Percentiles rank a stretch among this genome's conserved stretches.
Evolutionary conservation across 2,797 vertebrate genomes (phyloP).

Genomic region (Argya squamiceps): DNA sequence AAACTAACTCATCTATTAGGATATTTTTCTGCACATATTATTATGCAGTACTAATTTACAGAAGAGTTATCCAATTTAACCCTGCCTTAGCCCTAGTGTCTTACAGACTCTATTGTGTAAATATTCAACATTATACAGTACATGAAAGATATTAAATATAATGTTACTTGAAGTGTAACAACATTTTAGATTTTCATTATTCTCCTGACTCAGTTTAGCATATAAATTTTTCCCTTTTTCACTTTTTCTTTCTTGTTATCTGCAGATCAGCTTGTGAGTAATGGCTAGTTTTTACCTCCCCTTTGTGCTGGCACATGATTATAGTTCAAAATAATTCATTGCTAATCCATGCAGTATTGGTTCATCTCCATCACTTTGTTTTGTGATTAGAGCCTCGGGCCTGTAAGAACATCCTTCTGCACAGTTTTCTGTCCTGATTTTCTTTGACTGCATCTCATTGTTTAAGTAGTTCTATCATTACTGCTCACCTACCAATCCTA

Average conservation of each 20-base stretch:
- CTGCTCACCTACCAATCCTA: conserved; percentile 1
- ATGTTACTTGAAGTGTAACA: conserved; percentile 70
- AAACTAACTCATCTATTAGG: neutral
- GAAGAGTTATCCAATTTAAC: conserved; percentile 61
- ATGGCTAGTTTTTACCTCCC: conserved; percentile 75
- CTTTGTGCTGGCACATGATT: conserved; percentile 74
- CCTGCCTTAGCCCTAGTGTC: conserved; percentile 30
- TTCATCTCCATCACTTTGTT: conserved; percentile 77
- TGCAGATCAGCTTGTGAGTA: conserved; percentile 75
- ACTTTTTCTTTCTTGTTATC: conserved; percentile 45
- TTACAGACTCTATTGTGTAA: conserved; percentile 57
- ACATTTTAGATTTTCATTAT: conserved; percentile 74
- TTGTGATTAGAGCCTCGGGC: conserved; percentile 77
- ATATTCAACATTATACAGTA: conserved; percentile 39
- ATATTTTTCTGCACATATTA: neutral
- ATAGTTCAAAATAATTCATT: conserved; percentile 79
- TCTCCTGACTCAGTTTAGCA: conserved; percentile 63
- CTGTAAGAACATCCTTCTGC: conserved; percentile 54
- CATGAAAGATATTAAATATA: conserved; percentile 63
- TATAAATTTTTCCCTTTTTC: conserved; percentile 50
- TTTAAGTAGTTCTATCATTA: conserved; percentile 67
- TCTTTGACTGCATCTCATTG: conserved; percentile 65
- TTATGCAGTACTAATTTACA: conserved; percentile 39
- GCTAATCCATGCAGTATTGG: conserved; percentile 80
- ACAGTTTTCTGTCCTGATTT: conserved; percentile 63